Percentiles rank a stretch among this genome's conserved stretches.
Evolutionary conservation across 2,888 invertebrate genomes (phyloP).

Genomic region (Hydriomena furcata): DNA sequence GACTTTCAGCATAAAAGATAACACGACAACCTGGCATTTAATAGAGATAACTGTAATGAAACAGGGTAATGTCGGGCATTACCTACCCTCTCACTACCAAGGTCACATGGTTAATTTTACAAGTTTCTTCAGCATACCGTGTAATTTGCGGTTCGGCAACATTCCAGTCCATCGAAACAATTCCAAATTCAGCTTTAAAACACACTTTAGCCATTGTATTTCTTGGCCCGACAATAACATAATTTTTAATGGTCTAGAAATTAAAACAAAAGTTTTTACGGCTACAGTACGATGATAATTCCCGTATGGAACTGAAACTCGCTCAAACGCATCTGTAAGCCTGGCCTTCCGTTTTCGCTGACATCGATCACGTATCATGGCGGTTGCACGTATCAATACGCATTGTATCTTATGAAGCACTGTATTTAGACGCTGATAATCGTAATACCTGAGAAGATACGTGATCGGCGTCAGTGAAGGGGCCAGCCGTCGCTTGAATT

Average conservation of each 20-base stretch:
- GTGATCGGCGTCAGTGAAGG: too few species aligned
- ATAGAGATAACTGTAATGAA: not conserved
- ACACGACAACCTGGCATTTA: not conserved
- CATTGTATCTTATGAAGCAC: too few species aligned
- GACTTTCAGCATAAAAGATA: not conserved
- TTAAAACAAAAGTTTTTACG: conserved; percentile 33
- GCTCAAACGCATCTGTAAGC: not conserved
- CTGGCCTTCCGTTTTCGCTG: too few species aligned
- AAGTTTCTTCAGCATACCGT: conserved; percentile 3
- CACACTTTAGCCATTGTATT: conserved; percentile 6
- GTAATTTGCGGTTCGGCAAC: conserved; percentile 13
- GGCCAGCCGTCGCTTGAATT: too few species aligned
- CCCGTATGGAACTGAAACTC: conserved; percentile 8
- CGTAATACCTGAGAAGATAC: too few species aligned
- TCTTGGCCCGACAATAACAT: conserved; percentile 28
- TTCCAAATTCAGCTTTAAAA: conserved; percentile 11
- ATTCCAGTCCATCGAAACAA: conserved; percentile 7
- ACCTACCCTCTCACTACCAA: conserved; percentile 5
- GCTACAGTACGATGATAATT: conserved; percentile 17
- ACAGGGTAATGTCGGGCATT: conserved; percentile 1
- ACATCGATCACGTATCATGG: too few species aligned
- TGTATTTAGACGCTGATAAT: too few species aligned
- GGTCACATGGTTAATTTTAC: conserved; percentile 6
- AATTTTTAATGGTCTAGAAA: conserved; percentile 32
- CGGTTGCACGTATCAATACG: too few species aligned